phyloP scores from a whole-genome alignment of 2,888 invertebrate species.

The Spodoptera littoralis region DNA sequence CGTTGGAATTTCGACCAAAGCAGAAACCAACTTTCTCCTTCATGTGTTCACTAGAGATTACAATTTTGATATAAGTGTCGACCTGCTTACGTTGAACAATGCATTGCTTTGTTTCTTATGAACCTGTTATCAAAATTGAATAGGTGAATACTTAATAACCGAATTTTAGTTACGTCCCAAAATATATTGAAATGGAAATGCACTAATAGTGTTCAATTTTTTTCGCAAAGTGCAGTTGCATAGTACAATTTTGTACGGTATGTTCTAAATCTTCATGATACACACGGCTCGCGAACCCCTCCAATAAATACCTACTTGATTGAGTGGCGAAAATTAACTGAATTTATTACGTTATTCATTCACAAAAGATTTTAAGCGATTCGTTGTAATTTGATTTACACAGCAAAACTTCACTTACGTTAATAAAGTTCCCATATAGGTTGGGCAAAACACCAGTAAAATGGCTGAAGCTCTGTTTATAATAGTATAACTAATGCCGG shows the following conservation, averaged over 20 bases:
- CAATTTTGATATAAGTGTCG: conserved; percentile 56
- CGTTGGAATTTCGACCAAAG: conserved; percentile 64
- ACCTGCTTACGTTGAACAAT: conserved; percentile 51
- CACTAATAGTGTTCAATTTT: conserved; percentile 6
- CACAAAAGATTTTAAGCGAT: too few relatives aligned
- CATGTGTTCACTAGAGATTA: conserved; percentile 59
- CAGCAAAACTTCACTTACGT: too few relatives aligned
- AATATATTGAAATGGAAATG: background rate
- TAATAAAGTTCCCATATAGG: too few relatives aligned
- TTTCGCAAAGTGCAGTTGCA: background rate
- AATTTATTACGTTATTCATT: too few relatives aligned
- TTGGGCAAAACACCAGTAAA: too few relatives aligned
- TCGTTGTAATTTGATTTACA: too few relatives aligned
- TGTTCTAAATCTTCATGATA: conserved; percentile 1
- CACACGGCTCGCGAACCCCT: background rate
- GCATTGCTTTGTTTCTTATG: background rate
- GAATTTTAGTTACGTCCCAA: background rate
- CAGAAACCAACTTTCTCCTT: conserved; percentile 69
- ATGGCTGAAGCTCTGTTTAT: too few relatives aligned
- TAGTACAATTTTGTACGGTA: conserved; percentile 1
- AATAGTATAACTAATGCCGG: too few relatives aligned
- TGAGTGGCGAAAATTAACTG: background rate
- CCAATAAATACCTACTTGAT: background rate
- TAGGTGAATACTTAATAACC: background rate
- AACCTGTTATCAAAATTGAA: background rate